Evolutionary conservation across 2,888 invertebrate genomes (phyloP), one percentile per base, ranked within the genome.

Genomic region (Tiliacea aurago): DNA sequence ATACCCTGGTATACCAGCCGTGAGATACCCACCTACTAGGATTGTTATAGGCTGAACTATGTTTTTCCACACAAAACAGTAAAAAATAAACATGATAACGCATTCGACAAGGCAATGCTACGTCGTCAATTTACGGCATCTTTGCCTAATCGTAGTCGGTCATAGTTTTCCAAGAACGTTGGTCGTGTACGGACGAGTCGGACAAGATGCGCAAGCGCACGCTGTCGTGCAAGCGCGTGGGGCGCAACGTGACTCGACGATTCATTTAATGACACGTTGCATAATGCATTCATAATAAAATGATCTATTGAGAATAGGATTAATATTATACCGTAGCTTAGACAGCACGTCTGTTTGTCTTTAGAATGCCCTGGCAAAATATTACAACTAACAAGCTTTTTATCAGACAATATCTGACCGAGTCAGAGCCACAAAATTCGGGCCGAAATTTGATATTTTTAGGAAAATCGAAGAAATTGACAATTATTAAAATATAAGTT

Each of bases 221-320:
- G 2, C 56, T 68, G 67, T 58, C 80, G 65, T 58, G 41, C 65
- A 41, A 69, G 55, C 81, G 69, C 76, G 73, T 84, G 76, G 70
- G 56, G 20, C 33, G 62, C 76, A 84, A 84, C 85, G 84, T 84
- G 84, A 84, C 74, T 55, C 43, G 5, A 53, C 74, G 61, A 69
- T 66, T 75, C 78, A 73, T 78, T 67, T 67, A 70, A 66, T 74
- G 62, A 68, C 64, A 70, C 49, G n/a, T 55, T 68, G 61, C 58
- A 55, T 70, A 66, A 62, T 70, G 67, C 64, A 69, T 65, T 69
- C 23, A 69, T 68, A 74, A 65, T 33, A 68, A n/a, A 49, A 49
- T 63, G 5, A 47, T 58, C 11, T 18, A 49, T 59, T 20, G 18
- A 47, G 20, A 53, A 67, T 43, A 71, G 28, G 45, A 37, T 73